Conservation (phyloP, 2,113 vertebrate species). For the Pipra filicauda region DNA sequence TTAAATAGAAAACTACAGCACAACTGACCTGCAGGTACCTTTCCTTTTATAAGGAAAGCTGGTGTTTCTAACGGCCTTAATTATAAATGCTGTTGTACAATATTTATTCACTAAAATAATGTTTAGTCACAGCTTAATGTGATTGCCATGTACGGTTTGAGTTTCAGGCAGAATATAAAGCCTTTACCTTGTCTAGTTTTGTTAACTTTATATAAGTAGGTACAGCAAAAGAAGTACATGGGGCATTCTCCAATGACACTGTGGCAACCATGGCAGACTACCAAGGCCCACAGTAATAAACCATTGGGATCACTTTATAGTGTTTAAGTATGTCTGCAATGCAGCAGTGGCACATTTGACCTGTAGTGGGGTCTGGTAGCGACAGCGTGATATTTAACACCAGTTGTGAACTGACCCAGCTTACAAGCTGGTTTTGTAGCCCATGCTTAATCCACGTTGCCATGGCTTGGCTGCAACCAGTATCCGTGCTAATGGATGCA, state of each 20-base stretch:
- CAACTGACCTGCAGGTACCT: slow-evolving; percentile 33
- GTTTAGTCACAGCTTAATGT: neutral
- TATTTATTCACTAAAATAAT: neutral
- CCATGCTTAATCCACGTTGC: neutral
- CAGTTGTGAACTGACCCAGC: slow-evolving; percentile 1
- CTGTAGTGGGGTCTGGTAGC: neutral
- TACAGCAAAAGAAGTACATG: neutral
- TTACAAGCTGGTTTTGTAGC: neutral
- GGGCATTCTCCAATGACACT: neutral
- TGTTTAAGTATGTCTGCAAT: neutral
- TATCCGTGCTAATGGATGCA: neutral
- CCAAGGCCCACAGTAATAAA: neutral
- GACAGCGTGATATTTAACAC: neutral
- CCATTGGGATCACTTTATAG: neutral
- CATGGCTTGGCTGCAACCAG: neutral
- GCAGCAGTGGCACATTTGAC: neutral
- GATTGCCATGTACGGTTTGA: neutral
- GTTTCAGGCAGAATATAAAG: neutral
- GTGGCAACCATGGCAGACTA: neutral
- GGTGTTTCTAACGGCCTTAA: neutral
- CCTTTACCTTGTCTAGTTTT: neutral
- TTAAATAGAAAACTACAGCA: slow-evolving; percentile 54
- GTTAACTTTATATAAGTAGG: neutral
- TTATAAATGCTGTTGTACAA: neutral
- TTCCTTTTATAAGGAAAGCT: neutral